These are phyloP conservation scores for Callionymus lyra DNA, from an alignment of 2,113 vertebrate genomes.

Conservation along the genomic window DNA sequence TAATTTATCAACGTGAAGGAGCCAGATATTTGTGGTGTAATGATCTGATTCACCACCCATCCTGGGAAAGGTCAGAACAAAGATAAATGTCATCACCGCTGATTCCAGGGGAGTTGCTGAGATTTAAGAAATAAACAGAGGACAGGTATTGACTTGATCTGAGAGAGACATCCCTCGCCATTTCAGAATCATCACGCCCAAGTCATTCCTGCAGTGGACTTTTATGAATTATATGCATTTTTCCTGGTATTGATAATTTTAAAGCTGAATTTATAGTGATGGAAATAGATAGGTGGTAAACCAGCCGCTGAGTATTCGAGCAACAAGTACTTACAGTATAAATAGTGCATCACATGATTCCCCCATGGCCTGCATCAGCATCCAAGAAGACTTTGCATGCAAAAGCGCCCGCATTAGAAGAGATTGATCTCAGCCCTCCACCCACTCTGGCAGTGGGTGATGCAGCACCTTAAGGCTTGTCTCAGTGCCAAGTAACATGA, in stretches of 20 bases:
- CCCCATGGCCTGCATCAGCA: slow-evolving; percentile 38
- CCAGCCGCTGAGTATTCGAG: slow-evolving; percentile 7
- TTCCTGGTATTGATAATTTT: too few species aligned
- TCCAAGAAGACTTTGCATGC: slow-evolving; percentile 48
- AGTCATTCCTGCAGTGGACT: slow-evolving; percentile 20
- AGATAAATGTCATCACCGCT: slow-evolving; percentile 51
- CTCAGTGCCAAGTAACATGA: slow-evolving; percentile 21
- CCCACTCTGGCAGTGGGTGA: slow-evolving; percentile 43
- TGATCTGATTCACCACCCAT: slow-evolving; percentile 46
- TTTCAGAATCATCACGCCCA: slow-evolving; percentile 18
- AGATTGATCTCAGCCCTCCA: slow-evolving; percentile 45
- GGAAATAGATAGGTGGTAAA: slow-evolving; percentile 16
- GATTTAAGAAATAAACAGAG: slow-evolving; percentile 40
- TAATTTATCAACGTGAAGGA: slow-evolving; percentile 39
- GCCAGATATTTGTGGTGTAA: slow-evolving; percentile 39
- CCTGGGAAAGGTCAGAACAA: slow-evolving; percentile 51
- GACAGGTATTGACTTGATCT: slow-evolving; percentile 34
- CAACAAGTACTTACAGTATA: slow-evolving; percentile 26
- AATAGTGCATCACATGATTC: slow-evolving; percentile 49
- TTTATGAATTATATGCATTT: too few species aligned
- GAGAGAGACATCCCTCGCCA: slow-evolving; percentile 8
- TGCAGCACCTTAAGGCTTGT: slow-evolving; percentile 34
- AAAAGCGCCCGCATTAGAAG: slow-evolving; percentile 43
- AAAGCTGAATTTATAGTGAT: slow-evolving; percentile 6
- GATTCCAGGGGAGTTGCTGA: slow-evolving; percentile 31